Base-by-base conservation (phyloP, 2,888 invertebrate species). In the Agrotis segetum region DNA sequence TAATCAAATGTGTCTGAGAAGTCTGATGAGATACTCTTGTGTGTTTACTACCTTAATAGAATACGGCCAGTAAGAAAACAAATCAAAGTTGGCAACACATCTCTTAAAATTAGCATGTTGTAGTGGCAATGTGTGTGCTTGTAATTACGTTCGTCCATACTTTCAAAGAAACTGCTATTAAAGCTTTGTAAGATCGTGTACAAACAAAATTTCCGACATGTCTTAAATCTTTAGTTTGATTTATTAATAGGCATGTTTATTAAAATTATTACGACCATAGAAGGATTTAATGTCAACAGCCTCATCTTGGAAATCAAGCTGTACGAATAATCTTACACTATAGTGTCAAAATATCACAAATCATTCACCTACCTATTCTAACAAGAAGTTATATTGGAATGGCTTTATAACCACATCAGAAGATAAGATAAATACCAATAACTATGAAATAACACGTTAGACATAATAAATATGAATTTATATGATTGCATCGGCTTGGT, bases 1-100 rank as follows among this genome's bases (percentile, higher is more conserved):
- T 79, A 79, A 79, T 79, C 72, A 61, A 79, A 81, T 77, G 58
- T 64, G 67, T 58, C 79, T 67, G 81, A 52, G 77, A 67, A 44
- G 56, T 58, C 67, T 64, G 65, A 70, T 79, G 59, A 55, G 63
- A 44, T 59, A 53, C 49, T 24, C 44, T 44, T 52, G 46, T 59
- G 53, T 63, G 63, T 68, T 70, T 53, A 64, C 61, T 47, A 24
- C 47, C 19, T 63, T 64, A 52, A 21, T 79, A 59, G 63, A 59
- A 81, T 78, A 66, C 62, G 24, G 63, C 53, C 66, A 52, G 55
- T 64, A 29, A 21, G 63, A 69, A 74, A 79, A 75, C 56, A 50
- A 79, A 63, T 80, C 60, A 50, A 69, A 63, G 49, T 44, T 76
- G 44, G 49, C 56, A 53, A 67, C 67, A 17, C 52, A 34, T 29